Percentiles rank a stretch among this genome's conserved stretches.
phyloP scores from a whole-genome alignment of 2,888 invertebrate species.

The Drosophila sordidula region DNA sequence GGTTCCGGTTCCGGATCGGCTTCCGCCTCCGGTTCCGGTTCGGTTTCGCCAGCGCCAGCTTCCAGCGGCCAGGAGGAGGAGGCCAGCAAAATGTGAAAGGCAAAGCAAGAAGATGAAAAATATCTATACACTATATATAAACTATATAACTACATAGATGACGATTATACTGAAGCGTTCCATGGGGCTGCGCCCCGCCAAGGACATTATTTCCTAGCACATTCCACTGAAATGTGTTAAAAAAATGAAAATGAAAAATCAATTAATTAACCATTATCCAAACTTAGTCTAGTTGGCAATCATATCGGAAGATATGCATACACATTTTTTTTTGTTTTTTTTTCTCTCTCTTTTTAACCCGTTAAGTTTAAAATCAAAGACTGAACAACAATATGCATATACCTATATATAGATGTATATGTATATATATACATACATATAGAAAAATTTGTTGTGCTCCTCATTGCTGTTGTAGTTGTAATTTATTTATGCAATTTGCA shows the following conservation, averaged over 20 bases:
- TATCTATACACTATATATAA: conserved; percentile 10
- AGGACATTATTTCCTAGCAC: conserved; percentile 56
- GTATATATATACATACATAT: conserved; percentile 36
- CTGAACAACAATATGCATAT: conserved; percentile 67
- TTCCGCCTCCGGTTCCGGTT: conserved; percentile 40
- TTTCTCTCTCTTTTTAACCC: conserved; percentile 59
- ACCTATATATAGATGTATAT: conserved; percentile 33
- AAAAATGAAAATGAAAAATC: conserved; percentile 20
- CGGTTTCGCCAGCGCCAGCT: conserved; percentile 46
- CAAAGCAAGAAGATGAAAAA: conserved; percentile 6
- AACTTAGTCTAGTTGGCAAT: conserved; percentile 37
- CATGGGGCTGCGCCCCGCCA: conserved; percentile 55
- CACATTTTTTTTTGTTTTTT: conserved; percentile 25
- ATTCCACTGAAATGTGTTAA: conserved; percentile 38
- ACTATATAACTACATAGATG: conserved; percentile 22
- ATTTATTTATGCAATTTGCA: conserved; percentile 40
- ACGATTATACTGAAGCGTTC: conserved; percentile 57
- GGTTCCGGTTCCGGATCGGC: conserved; percentile 20
- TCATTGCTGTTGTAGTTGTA: conserved; percentile 44
- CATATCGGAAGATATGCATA: conserved; percentile 11
- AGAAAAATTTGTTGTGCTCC: conserved; percentile 51
- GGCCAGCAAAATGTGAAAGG: conserved; percentile 37
- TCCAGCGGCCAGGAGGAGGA: conserved; percentile 48
- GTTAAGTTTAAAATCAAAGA: conserved; percentile 74
- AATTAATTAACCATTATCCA: conserved; percentile 36